Percentiles rank a stretch among this genome's conserved stretches.
These are phyloP conservation scores for Diabrotica undecimpunctata DNA, from an alignment of 1,140 invertebrate genomes.

Conservation along the genomic window DNA sequence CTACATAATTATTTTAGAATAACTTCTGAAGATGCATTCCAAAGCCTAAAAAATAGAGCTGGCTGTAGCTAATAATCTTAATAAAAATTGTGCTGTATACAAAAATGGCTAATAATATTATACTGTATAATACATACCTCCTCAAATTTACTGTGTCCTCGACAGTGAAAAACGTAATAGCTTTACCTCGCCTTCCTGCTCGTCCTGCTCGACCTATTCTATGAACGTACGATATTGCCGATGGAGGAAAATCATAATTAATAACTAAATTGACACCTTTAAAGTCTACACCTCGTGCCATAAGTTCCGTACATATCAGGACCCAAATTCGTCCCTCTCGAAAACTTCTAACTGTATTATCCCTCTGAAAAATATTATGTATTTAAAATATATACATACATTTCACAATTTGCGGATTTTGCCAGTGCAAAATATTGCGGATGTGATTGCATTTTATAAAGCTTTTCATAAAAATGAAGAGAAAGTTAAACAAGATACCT, in stretches of 20 bases:
- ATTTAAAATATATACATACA: slow-evolving; percentile 6
- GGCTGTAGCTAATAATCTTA: too few species aligned
- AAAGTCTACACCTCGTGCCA: slow-evolving; percentile 97
- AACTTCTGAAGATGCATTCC: too few species aligned
- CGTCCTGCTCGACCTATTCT: slow-evolving; percentile 84
- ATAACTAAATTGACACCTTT: slow-evolving; percentile 82
- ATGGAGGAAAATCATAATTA: slow-evolving; percentile 96
- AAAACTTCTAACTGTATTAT: slow-evolving; percentile 86
- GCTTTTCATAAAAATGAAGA: too few species aligned
- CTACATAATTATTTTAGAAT: too few species aligned
- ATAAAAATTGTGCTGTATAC: too few species aligned
- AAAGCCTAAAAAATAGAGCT: too few species aligned
- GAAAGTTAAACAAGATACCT: too few species aligned
- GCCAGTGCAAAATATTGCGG: too few species aligned
- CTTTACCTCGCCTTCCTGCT: slow-evolving; percentile 81
- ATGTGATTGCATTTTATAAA: too few species aligned
- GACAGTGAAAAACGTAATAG: slow-evolving; percentile 93
- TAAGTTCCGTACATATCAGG: slow-evolving; percentile 93
- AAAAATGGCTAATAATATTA: too few species aligned
- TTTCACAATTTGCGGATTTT: too few species aligned
- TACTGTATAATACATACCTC: slow-evolving; percentile 60
- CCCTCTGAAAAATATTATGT: slow-evolving; percentile 60
- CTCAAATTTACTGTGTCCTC: slow-evolving; percentile 78
- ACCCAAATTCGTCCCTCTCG: slow-evolving; percentile 92
- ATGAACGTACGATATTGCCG: slow-evolving; percentile 92